Percentiles rank a stretch among this genome's conserved stretches.
These are phyloP conservation scores for Pelodytes ibericus DNA, from an alignment of 2,797 vertebrate species.

Conservation along the genomic window DNA sequence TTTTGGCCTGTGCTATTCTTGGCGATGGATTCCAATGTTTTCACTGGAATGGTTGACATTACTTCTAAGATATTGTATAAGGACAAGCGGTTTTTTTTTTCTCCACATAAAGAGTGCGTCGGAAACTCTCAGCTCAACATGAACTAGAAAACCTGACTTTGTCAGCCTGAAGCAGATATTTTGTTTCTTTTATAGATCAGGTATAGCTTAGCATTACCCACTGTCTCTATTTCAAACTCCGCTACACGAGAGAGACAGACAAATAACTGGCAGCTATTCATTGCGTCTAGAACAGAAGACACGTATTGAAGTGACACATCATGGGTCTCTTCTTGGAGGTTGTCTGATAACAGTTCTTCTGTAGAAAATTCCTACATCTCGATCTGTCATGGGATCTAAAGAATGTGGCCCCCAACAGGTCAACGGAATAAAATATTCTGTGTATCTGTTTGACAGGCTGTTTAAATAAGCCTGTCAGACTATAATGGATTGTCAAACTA, in stretches of 20 bases:
- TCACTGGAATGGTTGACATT: slow-evolving; percentile 11
- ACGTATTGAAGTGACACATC: not conserved
- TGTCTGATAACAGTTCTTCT: not conserved
- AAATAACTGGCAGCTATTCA: slow-evolving; percentile 1
- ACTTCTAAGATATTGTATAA: slow-evolving; percentile 3
- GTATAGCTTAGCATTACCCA: slow-evolving; percentile 23
- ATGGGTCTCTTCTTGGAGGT: not conserved
- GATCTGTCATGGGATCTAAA: not conserved
- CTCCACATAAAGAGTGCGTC: slow-evolving; percentile 6
- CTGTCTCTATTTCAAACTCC: slow-evolving; percentile 11
- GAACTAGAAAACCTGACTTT: slow-evolving; percentile 28
- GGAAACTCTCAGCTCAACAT: slow-evolving; percentile 22
- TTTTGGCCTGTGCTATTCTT: slow-evolving; percentile 14
- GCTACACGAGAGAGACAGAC: not conserved
- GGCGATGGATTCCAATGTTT: slow-evolving; percentile 7
- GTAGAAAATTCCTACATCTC: not conserved
- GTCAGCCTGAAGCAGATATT: slow-evolving; percentile 30
- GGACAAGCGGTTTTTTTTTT: slow-evolving; percentile 20
- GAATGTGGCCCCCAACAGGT: slow-evolving; percentile 4
- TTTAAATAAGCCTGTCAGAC: not conserved
- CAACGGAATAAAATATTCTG: not conserved
- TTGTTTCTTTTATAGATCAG: slow-evolving; percentile 23
- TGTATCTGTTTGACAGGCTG: not conserved
- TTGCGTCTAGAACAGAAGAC: slow-evolving; percentile 8
- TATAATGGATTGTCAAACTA: not conserved